phyloP scores from a whole-genome alignment of 2,113 vertebrate genomes.

The Neopipo cinnamomea region DNA sequence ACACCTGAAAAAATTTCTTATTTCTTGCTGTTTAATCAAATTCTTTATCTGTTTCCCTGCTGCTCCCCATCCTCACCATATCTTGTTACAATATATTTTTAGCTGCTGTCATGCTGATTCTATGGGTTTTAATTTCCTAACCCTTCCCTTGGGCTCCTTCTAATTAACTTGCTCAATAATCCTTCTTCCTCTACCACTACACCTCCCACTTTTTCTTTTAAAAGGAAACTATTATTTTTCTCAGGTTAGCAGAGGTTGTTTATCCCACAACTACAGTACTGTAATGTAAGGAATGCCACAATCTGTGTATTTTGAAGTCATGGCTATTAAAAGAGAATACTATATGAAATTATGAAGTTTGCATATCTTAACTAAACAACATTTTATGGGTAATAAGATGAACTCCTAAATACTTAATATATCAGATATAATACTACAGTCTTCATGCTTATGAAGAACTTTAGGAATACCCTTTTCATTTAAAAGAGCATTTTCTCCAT shows the following conservation, averaged over 20 bases:
- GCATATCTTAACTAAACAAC: neutral
- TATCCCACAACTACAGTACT: neutral
- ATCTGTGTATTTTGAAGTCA: neutral
- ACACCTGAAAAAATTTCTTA: constrained; percentile 18
- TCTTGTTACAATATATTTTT: constrained; percentile 26
- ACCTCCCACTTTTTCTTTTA: neutral
- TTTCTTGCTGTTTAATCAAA: constrained; percentile 28
- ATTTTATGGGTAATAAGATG: neutral
- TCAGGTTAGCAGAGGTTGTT: neutral
- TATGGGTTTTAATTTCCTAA: constrained; percentile 56
- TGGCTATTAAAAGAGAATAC: neutral
- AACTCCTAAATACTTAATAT: neutral
- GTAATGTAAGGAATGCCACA: neutral
- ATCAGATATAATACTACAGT: neutral
- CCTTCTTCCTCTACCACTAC: neutral
- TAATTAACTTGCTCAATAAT: constrained; percentile 44
- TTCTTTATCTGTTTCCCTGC: constrained; percentile 17
- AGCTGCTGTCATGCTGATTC: constrained; percentile 33
- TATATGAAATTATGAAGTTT: neutral
- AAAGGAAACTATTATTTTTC: constrained; percentile 13
- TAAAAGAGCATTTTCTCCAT: neutral
- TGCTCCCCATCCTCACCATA: neutral
- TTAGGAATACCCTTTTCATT: neutral
- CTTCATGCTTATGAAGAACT: neutral
- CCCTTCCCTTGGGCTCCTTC: constrained; percentile 44